Base-by-base conservation (phyloP, 2,888 invertebrate species). In the Deilephila elpenor region DNA sequence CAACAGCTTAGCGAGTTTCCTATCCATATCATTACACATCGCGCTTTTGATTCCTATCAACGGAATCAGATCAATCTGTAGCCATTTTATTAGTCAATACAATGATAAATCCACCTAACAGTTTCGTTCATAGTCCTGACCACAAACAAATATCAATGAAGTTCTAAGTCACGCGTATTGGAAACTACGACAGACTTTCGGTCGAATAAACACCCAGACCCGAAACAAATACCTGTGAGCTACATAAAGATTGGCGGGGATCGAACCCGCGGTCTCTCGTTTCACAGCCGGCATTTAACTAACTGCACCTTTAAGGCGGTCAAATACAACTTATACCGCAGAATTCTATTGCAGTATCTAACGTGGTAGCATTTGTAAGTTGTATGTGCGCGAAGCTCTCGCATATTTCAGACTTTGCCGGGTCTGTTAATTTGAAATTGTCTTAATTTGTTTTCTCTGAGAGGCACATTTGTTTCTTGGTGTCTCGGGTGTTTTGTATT, bases 351-450 rank as follows among this genome's bases (percentile, higher is more conserved):
- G 44, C 37, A 37, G 37, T 14, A 14, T 44, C 44, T 44, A 14
- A 44, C 44, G 14, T 2, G 44, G 11, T 44, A 3, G 44, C 32
- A 5, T 44, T 44, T 14, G 14, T 44, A 14, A 29, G 56, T 59
- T 44, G 56, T 59, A 67, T 78, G 82, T 75, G 85, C 84, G 86
- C 64, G 37, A 67, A 67, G 29, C 86, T 84, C 85, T 83, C 74
- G 80, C 83, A 90, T 89, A 90, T 88, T 89, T 91, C 85, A 89
- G 90, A 88, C 87, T 89, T 90, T 88, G 87, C 84, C 89, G 89
- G 88, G 84, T 86, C 86, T 86, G 90, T 91, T 93, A 92, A 92
- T 92, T 91, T 89, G 85, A 88, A 91, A 92, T 92, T 91, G 92
- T 92, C 91, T 92, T 92, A 92, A 93, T 92, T 91, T 91, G 89